Conservation (phyloP, 2,888 invertebrate species). For the Acanthosepion lycidas region DNA sequence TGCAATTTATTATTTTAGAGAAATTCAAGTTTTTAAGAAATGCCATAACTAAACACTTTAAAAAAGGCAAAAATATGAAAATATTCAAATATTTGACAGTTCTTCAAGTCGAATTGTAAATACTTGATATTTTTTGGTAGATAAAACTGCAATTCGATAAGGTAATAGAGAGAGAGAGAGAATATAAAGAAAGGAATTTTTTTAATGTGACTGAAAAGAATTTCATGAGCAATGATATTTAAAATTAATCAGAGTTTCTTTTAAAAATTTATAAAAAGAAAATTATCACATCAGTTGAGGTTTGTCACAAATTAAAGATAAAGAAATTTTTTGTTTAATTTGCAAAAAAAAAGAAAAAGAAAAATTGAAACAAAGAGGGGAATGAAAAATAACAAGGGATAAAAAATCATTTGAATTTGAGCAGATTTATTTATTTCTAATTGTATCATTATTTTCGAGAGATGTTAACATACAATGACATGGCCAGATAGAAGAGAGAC, state of each 20-base stretch:
- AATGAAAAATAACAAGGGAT: conserved; percentile 38
- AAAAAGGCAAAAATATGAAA: neutral
- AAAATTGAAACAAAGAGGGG: conserved; percentile 37
- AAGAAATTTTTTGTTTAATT: neutral
- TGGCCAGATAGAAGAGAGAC: conserved; percentile 21
- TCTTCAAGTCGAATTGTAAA: neutral
- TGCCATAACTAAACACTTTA: neutral
- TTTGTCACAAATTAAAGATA: conserved; percentile 15
- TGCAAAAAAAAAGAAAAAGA: neutral
- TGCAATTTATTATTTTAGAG: too few relatives aligned
- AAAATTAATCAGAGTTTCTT: neutral
- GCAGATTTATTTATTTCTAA: conserved; percentile 45
- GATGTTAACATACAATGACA: neutral
- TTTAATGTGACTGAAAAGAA: neutral
- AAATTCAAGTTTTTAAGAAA: neutral
- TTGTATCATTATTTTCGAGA: conserved; percentile 41
- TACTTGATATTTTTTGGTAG: neutral
- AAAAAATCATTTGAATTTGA: conserved; percentile 40
- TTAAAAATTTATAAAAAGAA: neutral
- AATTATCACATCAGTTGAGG: neutral
- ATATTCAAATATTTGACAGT: neutral
- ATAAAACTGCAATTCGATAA: neutral
- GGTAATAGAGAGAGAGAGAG: neutral
- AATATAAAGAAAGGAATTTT: neutral
- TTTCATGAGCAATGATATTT: neutral